Conservation (phyloP, 2,888 invertebrate species). For the Agapetus fuscipes region DNA sequence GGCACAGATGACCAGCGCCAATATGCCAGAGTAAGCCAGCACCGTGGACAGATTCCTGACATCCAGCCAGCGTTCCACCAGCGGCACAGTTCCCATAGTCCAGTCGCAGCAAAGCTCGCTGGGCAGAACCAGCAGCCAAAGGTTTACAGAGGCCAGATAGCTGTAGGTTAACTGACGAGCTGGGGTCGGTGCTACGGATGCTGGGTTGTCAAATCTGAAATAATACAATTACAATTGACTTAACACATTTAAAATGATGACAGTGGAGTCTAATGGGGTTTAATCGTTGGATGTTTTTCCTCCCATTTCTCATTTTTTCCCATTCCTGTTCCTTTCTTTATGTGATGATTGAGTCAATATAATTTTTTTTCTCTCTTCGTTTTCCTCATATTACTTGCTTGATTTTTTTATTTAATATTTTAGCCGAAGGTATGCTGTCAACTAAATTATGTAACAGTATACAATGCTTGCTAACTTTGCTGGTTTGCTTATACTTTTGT, state of each 20-base stretch:
- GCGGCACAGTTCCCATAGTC: constrained; percentile 94
- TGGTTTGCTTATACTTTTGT: too few relatives aligned
- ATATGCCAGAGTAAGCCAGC: constrained; percentile 51
- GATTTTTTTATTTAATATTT: too few relatives aligned
- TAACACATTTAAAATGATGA: neutral
- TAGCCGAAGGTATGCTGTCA: too few relatives aligned
- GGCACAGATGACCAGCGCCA: constrained; percentile 46
- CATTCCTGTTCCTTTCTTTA: too few relatives aligned
- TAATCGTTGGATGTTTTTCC: too few relatives aligned
- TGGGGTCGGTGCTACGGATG: constrained; percentile 79
- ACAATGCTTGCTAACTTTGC: too few relatives aligned
- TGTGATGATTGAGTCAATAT: too few relatives aligned
- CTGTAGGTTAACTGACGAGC: constrained; percentile 84
- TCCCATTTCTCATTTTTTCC: too few relatives aligned
- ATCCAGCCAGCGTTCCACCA: constrained; percentile 72
- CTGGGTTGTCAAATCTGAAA: constrained; percentile 90
- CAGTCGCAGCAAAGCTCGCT: constrained; percentile 92
- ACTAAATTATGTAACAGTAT: too few relatives aligned
- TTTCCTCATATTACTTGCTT: too few relatives aligned
- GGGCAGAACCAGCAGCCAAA: constrained; percentile 83
- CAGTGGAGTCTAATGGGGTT: constrained; percentile 1
- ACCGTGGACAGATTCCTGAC: constrained; percentile 73
- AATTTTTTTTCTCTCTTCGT: too few relatives aligned
- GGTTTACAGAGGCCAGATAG: constrained; percentile 83
- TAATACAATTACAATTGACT: neutral